A percentile compares a stretch with the other conserved stretches of the same genome.
Conservation (phyloP, 2,797 vertebrate species). For the Ambastaia sidthimunki region DNA sequence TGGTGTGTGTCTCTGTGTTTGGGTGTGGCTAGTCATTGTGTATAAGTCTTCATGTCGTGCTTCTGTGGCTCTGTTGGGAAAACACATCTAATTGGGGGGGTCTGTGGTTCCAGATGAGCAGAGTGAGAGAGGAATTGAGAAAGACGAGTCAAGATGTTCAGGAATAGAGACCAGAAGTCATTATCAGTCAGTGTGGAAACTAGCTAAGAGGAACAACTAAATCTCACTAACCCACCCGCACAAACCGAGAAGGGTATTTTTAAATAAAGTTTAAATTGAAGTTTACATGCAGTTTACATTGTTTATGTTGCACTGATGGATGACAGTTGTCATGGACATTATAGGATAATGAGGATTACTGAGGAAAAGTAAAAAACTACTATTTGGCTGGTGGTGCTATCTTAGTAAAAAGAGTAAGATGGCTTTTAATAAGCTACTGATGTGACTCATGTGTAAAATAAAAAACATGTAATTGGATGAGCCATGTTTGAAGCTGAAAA, state of each 20-base stretch:
- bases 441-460: background rate
- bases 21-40: slow-evolving; percentile 40
- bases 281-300: background rate
- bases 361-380: background rate
- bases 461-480: background rate
- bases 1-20: slow-evolving; percentile 29
- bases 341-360: no score
- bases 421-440: background rate
- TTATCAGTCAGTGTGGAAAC: slow-evolving; percentile 44
- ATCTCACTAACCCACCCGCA: slow-evolving; percentile 18
- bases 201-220: slow-evolving; percentile 45
- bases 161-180: slow-evolving; percentile 36
- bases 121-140: slow-evolving; percentile 37
- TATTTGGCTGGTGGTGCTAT: background rate
- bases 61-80: slow-evolving; percentile 45
- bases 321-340: no score
- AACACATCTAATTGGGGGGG: slow-evolving; percentile 53
- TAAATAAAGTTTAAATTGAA: background rate
- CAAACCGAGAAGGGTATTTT: slow-evolving; percentile 10
- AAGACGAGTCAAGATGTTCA: slow-evolving; percentile 15
- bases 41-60: background rate
- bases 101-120: slow-evolving; percentile 22
- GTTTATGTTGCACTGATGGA: no score
- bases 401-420: background rate
- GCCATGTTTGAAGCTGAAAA: background rate